Percentiles rank a stretch among this genome's conserved stretches.
These are phyloP conservation scores for Drosophila triauraria DNA, from an alignment of 1,140 invertebrate genomes.

Conservation along the genomic window DNA sequence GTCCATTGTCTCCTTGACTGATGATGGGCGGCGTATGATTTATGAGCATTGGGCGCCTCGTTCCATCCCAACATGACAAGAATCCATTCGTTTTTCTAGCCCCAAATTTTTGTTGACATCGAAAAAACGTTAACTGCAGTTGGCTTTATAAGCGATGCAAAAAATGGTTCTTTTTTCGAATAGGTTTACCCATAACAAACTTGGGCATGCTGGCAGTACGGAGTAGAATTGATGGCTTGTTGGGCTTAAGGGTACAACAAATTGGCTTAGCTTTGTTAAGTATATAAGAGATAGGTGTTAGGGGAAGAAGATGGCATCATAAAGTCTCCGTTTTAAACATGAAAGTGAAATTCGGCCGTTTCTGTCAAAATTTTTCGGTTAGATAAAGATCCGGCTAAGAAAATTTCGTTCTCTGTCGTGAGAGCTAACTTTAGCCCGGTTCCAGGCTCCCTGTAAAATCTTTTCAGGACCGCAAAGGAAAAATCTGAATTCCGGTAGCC, in stretches of 20 bases:
- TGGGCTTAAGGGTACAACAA: neutral
- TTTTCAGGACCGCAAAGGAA: no score
- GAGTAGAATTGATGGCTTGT: constrained; percentile 16
- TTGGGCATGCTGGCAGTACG: neutral
- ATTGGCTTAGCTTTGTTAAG: neutral
- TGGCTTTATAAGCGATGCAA: constrained; percentile 30
- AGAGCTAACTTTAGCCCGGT: no score
- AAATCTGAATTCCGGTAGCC: no score
- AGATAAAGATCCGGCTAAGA: no score
- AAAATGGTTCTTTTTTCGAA: neutral
- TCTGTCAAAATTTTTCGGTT: no score
- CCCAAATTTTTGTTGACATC: constrained; percentile 20
- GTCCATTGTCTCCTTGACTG: constrained; percentile 61
- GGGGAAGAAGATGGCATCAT: no score
- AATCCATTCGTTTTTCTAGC: constrained; percentile 27
- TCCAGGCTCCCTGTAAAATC: no score
- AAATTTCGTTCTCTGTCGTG: no score
- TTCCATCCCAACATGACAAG: constrained; percentile 21
- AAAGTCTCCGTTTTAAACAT: no score
- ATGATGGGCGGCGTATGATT: constrained; percentile 71
- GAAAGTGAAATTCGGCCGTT: no score
- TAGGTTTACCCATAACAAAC: neutral
- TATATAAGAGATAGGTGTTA: neutral
- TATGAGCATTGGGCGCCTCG: constrained; percentile 43
- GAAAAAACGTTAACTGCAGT: constrained; percentile 38